phyloP scores from a whole-genome alignment of 2,797 vertebrate genomes.

The Choloepus didactylus region DNA sequence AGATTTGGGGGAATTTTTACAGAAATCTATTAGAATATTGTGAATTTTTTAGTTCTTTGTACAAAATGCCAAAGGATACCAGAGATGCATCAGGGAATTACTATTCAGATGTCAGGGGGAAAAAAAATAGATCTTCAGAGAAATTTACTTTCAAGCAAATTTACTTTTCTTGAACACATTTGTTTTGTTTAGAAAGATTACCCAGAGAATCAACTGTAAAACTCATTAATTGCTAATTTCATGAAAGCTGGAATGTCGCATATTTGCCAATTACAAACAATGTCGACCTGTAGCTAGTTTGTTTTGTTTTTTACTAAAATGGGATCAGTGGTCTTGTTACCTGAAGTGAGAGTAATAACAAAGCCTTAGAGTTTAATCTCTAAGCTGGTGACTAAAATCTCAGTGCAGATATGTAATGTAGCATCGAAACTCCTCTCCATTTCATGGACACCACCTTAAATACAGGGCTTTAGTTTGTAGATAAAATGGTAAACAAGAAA shows the following conservation, averaged over 20 bases:
- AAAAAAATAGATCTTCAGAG: not conserved
- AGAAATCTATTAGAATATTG: conserved; percentile 19
- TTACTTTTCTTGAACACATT: conserved; percentile 9
- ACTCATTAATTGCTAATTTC: not conserved
- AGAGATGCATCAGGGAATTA: not conserved
- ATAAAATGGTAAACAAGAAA: not conserved
- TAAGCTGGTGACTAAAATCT: not conserved
- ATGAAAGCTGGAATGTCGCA: not conserved
- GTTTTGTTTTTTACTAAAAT: not conserved
- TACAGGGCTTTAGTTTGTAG: not conserved
- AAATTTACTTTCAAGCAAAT: conserved; percentile 3
- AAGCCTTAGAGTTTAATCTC: not conserved
- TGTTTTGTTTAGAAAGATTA: conserved; percentile 4
- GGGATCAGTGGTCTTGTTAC: not conserved
- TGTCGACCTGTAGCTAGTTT: not conserved
- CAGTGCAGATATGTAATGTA: not conserved
- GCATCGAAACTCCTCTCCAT: not conserved
- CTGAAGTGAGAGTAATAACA: not conserved
- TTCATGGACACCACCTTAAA: not conserved
- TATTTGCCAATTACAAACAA: not conserved
- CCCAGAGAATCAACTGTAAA: not conserved
- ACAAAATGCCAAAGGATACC: conserved; percentile 2
- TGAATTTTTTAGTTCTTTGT: conserved; percentile 32
- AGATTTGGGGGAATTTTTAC: conserved; percentile 2
- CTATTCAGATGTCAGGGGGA: not conserved